Evolutionary conservation across 2,797 vertebrate species (phyloP), one percentile per base, ranked within the genome.

Genomic region (Gymnoscopelus microlampas): DNA sequence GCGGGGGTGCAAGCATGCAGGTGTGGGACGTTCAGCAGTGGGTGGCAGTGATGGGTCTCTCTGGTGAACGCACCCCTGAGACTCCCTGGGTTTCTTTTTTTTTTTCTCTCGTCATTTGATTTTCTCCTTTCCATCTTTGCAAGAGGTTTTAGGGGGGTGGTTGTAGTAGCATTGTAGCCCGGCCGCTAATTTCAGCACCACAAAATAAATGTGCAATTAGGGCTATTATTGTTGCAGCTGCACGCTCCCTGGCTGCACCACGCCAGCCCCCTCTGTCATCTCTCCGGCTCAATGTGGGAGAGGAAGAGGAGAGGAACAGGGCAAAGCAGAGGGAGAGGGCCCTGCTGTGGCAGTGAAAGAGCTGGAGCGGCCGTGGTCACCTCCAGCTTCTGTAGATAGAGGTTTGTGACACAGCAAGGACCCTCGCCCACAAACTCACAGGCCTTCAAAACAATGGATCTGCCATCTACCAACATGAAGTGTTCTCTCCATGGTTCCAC

Each of bases 211-310:
- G 86, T 96, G 96, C 95, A 97, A 97, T 98, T 96, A 98, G 94
- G 90, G 93, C 94, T 94, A 96, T 97, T 97, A 97, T 96, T 93
- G 95, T 93, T 94, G 95, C 96, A 97, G 97, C 96, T 98, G 96
- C 93, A 91, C 88, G 94, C 91, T 91, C 93, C 94, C 87, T 88
- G 74, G 81, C 91, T 86, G 89, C 85, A 94, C 93, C 85, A 93
- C 91, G 89, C 94, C 92, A 91, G 92, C 88, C 87, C 90, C 83
- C 77, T 10, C 7, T 71, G 73, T 90, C 87, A 85, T 88, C 87
- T 89, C 80, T 68, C 73, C 23, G 68, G 77, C 81, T 84, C 70
- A 12, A 75, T 10, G 81, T 78, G 59, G 78, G 68, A 68, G 67
- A 66, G 47, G 29, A 51, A 26, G 60, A 56, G 74, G 71, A 77